phyloP scores from a whole-genome alignment of 2,888 invertebrate genomes.

The Meghimatium bilineatum region DNA sequence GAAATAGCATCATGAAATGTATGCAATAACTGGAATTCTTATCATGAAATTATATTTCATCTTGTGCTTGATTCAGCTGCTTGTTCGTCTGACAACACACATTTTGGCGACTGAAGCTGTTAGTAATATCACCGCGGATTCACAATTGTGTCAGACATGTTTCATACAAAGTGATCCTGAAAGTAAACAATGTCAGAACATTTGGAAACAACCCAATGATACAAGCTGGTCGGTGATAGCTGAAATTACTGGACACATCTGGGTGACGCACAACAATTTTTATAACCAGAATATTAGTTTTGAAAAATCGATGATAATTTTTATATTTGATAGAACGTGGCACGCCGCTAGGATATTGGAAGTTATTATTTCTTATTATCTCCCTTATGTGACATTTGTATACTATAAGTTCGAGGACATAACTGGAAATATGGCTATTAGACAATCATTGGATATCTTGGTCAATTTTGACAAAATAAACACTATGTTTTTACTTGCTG shows the following conservation, averaged over 20 bases:
- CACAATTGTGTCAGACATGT: not conserved
- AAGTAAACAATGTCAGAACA: not conserved
- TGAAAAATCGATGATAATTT: not conserved
- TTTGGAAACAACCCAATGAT: not conserved
- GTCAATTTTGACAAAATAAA: not conserved
- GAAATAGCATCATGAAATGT: no score
- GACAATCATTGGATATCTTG: not conserved
- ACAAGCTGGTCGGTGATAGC: not conserved
- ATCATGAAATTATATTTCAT: not conserved
- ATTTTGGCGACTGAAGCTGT: not conserved
- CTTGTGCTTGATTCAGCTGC: not conserved
- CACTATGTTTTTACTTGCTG: not conserved
- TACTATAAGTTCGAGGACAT: not conserved
- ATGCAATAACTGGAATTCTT: no score
- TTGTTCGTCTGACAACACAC: not conserved
- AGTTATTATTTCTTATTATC: not conserved
- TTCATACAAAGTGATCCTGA: not conserved
- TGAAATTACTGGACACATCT: not conserved
- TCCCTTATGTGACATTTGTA: not conserved
- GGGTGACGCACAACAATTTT: not conserved
- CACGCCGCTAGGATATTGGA: not conserved
- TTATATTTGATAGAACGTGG: not conserved
- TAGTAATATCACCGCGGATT: not conserved
- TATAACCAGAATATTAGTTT: not conserved
- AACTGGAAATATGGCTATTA: not conserved